These are phyloP conservation scores for Hestina assimilis DNA, from an alignment of 1,140 invertebrate species.

Conservation along the genomic window DNA sequence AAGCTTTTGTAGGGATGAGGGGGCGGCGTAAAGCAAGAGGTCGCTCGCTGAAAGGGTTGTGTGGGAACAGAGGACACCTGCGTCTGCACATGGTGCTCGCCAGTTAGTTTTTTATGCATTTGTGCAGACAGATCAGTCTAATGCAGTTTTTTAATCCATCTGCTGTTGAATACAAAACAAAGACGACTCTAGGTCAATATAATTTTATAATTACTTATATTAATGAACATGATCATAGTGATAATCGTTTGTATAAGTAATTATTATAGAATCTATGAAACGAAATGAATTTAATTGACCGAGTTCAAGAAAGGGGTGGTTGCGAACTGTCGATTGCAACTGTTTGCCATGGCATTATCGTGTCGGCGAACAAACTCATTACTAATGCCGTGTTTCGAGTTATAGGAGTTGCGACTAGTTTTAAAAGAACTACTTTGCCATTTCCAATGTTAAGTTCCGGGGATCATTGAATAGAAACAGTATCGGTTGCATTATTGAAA, in stretches of 20 bases:
- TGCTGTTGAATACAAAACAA: constrained; percentile 23
- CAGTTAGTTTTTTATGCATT: constrained; percentile 71
- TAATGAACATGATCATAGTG: too few species aligned
- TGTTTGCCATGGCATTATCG: constrained; percentile 70
- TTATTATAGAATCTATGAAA: background rate
- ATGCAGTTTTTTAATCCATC: constrained; percentile 72
- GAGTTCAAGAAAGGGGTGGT: constrained; percentile 41
- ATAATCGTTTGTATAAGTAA: constrained; percentile 1
- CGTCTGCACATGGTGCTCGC: constrained; percentile 73
- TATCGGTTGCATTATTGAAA: constrained; percentile 62
- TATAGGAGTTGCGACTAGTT: constrained; percentile 35
- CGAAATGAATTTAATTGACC: constrained; percentile 28
- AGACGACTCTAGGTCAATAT: background rate
- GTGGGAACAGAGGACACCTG: constrained; percentile 76
- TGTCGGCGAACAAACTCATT: constrained; percentile 60
- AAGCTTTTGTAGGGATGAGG: constrained; percentile 43
- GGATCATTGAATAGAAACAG: constrained; percentile 25
- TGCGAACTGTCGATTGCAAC: constrained; percentile 67
- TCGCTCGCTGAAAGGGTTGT: constrained; percentile 73
- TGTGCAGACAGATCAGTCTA: constrained; percentile 66
- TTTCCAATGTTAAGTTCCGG: constrained; percentile 4
- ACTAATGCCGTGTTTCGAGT: constrained; percentile 56
- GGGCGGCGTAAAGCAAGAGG: constrained; percentile 47
- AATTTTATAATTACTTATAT: background rate
- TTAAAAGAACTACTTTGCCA: constrained; percentile 30